Evolutionary conservation across 2,888 invertebrate genomes (phyloP).

Genomic region (Gortyna flavago): DNA sequence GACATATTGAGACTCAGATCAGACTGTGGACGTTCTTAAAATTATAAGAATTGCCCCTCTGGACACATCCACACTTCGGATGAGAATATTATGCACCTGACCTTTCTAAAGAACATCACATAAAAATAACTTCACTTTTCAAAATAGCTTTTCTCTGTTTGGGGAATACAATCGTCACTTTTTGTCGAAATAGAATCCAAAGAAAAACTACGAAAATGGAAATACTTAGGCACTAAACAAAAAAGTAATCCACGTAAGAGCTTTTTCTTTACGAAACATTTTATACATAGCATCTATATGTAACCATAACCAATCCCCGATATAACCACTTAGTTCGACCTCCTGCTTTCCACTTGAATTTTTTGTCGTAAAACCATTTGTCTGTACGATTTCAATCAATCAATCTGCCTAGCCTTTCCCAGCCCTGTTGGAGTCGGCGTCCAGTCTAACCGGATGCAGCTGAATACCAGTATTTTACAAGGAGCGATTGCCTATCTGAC

Average conservation of each 20-base stretch:
- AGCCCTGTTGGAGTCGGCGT: not conserved
- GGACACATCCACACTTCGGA: no score
- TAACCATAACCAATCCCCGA: not conserved
- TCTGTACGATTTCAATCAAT: conserved; percentile 5
- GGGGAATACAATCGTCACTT: not conserved
- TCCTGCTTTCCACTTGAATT: not conserved
- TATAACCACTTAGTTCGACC: conserved; percentile 16
- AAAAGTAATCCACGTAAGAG: conserved; percentile 44
- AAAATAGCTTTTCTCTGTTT: not conserved
- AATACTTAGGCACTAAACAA: conserved; percentile 14
- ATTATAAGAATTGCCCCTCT: no score
- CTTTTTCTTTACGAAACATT: conserved; percentile 28
- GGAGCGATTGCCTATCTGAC: not conserved
- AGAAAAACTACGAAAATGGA: conserved; percentile 27
- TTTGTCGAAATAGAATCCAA: conserved; percentile 5
- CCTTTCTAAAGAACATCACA: not conserved
- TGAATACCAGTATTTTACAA: not conserved
- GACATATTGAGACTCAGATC: no score
- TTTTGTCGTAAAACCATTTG: not conserved
- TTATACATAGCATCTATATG: not conserved
- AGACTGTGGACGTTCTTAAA: no score
- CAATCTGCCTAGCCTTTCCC: not conserved
- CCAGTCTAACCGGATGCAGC: not conserved
- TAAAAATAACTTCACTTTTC: not conserved
- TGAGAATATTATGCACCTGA: not conserved